Evolutionary conservation across 2,888 invertebrate species (phyloP).

Genomic region (Thumatha senex): DNA sequence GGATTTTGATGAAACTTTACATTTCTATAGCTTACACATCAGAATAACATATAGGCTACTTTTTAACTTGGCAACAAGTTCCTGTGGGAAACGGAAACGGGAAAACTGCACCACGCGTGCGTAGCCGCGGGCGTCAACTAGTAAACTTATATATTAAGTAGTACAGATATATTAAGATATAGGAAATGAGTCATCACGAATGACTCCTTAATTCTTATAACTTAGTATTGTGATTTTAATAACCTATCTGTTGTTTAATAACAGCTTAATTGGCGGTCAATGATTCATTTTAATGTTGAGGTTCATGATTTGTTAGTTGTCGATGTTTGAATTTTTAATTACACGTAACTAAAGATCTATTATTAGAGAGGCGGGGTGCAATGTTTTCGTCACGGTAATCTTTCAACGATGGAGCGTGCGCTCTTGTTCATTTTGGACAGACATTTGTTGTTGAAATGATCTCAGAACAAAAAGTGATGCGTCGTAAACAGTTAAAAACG

Average conservation of each 20-base stretch:
- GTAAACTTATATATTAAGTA: no score
- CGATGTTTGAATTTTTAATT: slow-evolving; percentile 81
- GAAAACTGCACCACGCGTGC: no score
- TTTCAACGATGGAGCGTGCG: slow-evolving; percentile 47
- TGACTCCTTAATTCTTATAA: slow-evolving; percentile 68
- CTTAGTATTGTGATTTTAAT: slow-evolving; percentile 60
- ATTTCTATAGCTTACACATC: no score
- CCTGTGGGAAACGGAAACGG: no score
- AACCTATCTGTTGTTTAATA: slow-evolving; percentile 61
- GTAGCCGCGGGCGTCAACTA: no score
- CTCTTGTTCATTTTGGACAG: slow-evolving; percentile 42
- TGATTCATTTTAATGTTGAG: slow-evolving; percentile 66
- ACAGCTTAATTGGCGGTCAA: slow-evolving; percentile 71
- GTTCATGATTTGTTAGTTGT: slow-evolving; percentile 73
- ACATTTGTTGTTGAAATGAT: slow-evolving; percentile 36
- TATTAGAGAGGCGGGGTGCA: slow-evolving; percentile 71
- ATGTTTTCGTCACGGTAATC: slow-evolving; percentile 67
- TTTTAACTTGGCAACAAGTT: no score
- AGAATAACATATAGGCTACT: no score
- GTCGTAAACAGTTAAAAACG: slow-evolving; percentile 7
- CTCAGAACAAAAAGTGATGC: slow-evolving; percentile 21
- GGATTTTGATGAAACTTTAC: no score
- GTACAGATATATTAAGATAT: slow-evolving; percentile 49
- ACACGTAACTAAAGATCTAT: slow-evolving; percentile 74
- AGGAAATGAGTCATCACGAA: slow-evolving; percentile 63